Percentiles rank a stretch among this genome's conserved stretches.
These are phyloP conservation scores for Microplitis mediator DNA, from an alignment of 1,140 invertebrate species.

Conservation along the genomic window DNA sequence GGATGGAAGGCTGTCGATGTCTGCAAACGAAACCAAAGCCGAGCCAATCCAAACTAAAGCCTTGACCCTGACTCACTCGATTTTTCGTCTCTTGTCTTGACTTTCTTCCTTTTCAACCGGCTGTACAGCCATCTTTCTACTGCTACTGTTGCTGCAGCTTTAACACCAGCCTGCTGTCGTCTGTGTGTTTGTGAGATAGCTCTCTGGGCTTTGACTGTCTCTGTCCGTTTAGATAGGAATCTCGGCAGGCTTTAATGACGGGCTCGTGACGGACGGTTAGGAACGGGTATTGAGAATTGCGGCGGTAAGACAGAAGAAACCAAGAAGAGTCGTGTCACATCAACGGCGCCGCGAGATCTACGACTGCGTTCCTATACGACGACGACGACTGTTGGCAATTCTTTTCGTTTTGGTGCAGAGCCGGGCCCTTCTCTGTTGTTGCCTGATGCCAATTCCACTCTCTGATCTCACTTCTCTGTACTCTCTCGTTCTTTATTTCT, in stretches of 20 bases:
- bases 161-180: constrained; percentile 23
- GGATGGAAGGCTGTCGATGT: constrained; percentile 44
- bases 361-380: constrained; percentile 35
- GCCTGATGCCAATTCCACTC: constrained; percentile 32
- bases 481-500: too few relatives aligned
- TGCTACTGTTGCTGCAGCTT: constrained; percentile 11
- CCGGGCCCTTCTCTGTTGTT: constrained; percentile 7
- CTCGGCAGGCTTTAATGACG: constrained; percentile 52
- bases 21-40: neutral
- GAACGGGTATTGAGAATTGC: constrained; percentile 35
- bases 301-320: constrained; percentile 32
- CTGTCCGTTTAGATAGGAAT: constrained; percentile 52
- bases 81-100: constrained; percentile 24
- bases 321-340: constrained; percentile 47
- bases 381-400: constrained; percentile 26
- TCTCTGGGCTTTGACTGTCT: constrained; percentile 23
- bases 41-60: constrained; percentile 28
- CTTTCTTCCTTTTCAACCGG: too few relatives aligned
- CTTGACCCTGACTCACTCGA: constrained; percentile 44
- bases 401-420: constrained; percentile 41
- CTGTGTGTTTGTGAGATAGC: constrained; percentile 14
- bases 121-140: neutral
- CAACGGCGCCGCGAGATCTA: constrained; percentile 56
- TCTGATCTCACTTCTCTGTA: too few relatives aligned
- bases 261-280: constrained; percentile 52